Evolutionary conservation across 1,140 invertebrate species (phyloP), one percentile per base, ranked within the genome.

Genomic region (Globodera rostochiensis): DNA sequence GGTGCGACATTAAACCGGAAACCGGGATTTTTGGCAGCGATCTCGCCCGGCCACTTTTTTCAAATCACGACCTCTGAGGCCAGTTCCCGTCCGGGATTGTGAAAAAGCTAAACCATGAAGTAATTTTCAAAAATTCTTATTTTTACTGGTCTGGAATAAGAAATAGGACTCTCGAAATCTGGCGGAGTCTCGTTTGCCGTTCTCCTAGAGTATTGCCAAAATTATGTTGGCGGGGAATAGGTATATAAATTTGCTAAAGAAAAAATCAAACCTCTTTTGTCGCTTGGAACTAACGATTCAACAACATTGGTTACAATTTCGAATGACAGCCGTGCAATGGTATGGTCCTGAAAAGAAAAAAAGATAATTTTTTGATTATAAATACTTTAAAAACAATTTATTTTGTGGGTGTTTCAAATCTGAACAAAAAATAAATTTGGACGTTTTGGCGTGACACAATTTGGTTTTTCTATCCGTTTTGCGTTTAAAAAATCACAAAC

Each of bases 251-350:
- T 7, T 50, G 49, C 49, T 6, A 11, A 7, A 50, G 49, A 60
- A 60, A 60, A 8, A 60, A 19, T 13, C 9, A 60, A 8, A 70
- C 11, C 21, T 25, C 70, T 49, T 67, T 80, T 80, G 19, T 83
- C 83, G 8, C 9, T 71, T 21, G 77, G 15, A 70, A 53, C 15
- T 45, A 57, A 74, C 5, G 81, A 21, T 9, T 83, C 81, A 4
- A 85, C 53, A 57, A 78, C 82, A 76, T 78, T 84, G 60, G 84
- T 66, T 0, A 81, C 70, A 60, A 86, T 53, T 66, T 86, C 82
- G 71, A 85, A 87, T 19, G 53, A 47, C 13, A 86, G 70, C 25
- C 85, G 82, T 77, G 71, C 84, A 70, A 86, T 66, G 70, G 71
- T 73, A 75, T 84, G n/a, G 67, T 86, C 78, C 85, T 86, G 15